Evolutionary conservation across 2,113 vertebrate species (phyloP).

Genomic region (Nesoenas mayeri): DNA sequence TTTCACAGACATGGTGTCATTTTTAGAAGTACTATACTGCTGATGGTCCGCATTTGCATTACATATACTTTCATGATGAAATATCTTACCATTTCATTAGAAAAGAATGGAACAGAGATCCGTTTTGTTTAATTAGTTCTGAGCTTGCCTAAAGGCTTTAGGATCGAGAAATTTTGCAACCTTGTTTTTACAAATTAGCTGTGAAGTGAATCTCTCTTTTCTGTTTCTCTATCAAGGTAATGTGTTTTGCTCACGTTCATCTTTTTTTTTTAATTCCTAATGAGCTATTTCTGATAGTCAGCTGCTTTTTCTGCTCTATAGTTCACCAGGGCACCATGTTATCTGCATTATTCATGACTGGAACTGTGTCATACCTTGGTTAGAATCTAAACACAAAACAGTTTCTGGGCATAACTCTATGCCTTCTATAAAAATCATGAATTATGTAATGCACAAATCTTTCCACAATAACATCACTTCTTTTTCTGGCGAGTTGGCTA

Average conservation of each 20-base stretch:
- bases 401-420: slow-evolving; percentile 60
- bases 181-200: slow-evolving; percentile 62
- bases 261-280: not conserved
- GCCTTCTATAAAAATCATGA: slow-evolving; percentile 69
- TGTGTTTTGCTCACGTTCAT: slow-evolving; percentile 12
- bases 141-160: slow-evolving; percentile 55
- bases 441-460: slow-evolving; percentile 74
- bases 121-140: slow-evolving; percentile 57
- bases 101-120: not conserved
- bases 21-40: slow-evolving; percentile 41
- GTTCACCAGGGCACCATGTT: slow-evolving; percentile 58
- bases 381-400: slow-evolving; percentile 64
- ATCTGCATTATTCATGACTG: slow-evolving; percentile 73
- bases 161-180: slow-evolving; percentile 33
- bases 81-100: slow-evolving; percentile 24
- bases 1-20: slow-evolving; percentile 33
- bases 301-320: slow-evolving; percentile 44
- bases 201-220: slow-evolving; percentile 7
- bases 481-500: slow-evolving; percentile 47
- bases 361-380: slow-evolving; percentile 51
- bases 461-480: slow-evolving; percentile 43
- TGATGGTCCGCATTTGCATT: slow-evolving; percentile 49
- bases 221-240: slow-evolving; percentile 55
- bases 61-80: slow-evolving; percentile 45
- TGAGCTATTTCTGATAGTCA: slow-evolving; percentile 62